A percentile compares a stretch with the other conserved stretches of the same genome.
Evolutionary conservation across 2,113 vertebrate species (phyloP).

Genomic region (Numenius arquata): DNA sequence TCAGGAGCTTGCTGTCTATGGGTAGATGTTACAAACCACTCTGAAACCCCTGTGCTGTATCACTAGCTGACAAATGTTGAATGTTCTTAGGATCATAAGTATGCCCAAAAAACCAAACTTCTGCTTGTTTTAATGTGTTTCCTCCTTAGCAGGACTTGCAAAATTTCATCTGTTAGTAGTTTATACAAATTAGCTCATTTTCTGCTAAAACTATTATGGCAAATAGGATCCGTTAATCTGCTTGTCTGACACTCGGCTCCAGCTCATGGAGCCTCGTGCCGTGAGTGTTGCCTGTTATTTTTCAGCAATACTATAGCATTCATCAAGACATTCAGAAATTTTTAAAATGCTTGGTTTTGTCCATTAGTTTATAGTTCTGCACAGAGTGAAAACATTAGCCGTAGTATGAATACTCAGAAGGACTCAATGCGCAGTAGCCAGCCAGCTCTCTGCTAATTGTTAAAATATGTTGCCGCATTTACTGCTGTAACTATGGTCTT

Average conservation of each 20-base stretch:
- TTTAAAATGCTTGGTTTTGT: not conserved
- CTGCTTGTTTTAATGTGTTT: not conserved
- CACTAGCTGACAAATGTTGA: not conserved
- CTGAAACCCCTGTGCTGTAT: not conserved
- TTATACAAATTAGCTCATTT: not conserved
- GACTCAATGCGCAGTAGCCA: not conserved
- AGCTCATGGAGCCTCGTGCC: not conserved
- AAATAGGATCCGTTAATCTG: not conserved
- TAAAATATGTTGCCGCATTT: not conserved
- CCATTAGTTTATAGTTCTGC: not conserved
- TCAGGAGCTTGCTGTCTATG: not conserved
- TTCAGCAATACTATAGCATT: not conserved
- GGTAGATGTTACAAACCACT: not conserved
- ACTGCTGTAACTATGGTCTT: not conserved
- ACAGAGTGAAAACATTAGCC: not conserved
- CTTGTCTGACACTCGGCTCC: not conserved
- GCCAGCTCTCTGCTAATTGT: not conserved
- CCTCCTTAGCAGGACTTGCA: not conserved
- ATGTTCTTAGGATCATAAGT: not conserved
- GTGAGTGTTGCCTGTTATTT: not conserved
- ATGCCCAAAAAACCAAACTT: not conserved
- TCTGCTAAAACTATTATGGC: not conserved
- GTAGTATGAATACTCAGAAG: not conserved
- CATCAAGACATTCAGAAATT: not conserved
- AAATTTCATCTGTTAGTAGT: not conserved